Conservation (phyloP, 1,140 invertebrate species). For the Aphidius gifuensis region DNA sequence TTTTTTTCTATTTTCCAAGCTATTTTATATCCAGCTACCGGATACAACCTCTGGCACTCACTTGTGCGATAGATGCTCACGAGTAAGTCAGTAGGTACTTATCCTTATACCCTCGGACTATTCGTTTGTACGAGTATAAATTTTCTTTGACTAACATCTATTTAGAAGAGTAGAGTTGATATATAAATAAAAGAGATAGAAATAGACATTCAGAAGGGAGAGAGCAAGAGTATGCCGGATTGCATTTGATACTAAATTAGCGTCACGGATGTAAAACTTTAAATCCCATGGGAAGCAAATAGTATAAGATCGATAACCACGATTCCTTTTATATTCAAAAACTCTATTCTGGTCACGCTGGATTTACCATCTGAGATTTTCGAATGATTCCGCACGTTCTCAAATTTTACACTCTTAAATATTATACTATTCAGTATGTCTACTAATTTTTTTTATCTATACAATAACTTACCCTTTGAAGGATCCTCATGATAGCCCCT, state of each 20-base stretch:
- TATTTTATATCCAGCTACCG: conserved; percentile 9
- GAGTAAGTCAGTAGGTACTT: conserved; percentile 44
- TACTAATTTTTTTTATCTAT: too few species aligned
- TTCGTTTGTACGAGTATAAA: conserved; percentile 31
- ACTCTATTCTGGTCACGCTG: conserved; percentile 14
- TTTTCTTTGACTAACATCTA: conserved; percentile 34
- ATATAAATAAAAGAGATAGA: conserved; percentile 13
- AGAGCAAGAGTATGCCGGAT: neutral
- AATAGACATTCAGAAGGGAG: neutral
- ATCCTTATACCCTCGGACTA: conserved; percentile 34
- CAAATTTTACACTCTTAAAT: neutral
- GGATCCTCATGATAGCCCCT: neutral
- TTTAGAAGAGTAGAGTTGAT: conserved; percentile 1
- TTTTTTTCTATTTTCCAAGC: neutral
- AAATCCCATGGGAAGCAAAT: conserved; percentile 22
- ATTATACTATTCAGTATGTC: too few species aligned
- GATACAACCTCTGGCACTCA: conserved; percentile 19
- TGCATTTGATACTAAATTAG: conserved; percentile 27
- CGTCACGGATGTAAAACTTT: conserved; percentile 20
- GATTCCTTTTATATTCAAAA: conserved; percentile 12
- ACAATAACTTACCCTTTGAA: neutral
- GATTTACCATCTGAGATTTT: conserved; percentile 14
- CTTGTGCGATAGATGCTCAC: conserved; percentile 25
- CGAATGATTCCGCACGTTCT: neutral
- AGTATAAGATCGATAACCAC: conserved; percentile 25